A percentile compares a stretch with the other conserved stretches of the same genome.
Evolutionary conservation across 2,113 vertebrate species (phyloP).

Genomic region (Oncorhynchus keta): DNA sequence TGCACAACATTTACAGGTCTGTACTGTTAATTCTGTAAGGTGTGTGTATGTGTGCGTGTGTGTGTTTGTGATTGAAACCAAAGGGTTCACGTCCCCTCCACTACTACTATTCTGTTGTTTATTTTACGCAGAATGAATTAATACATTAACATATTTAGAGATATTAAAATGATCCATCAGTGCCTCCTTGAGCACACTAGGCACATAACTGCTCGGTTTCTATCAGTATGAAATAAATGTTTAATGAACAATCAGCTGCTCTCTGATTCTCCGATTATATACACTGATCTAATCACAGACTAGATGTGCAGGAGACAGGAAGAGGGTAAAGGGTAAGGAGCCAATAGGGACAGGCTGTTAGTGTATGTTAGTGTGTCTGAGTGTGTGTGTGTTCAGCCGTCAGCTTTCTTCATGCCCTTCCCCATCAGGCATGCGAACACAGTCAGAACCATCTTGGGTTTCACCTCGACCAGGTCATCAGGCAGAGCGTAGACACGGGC

Average conservation of each 20-base stretch:
- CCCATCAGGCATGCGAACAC: conserved; percentile 97
- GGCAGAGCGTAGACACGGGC: conserved; percentile 94
- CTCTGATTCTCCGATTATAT: not conserved
- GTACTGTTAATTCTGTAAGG: not conserved
- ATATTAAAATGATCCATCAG: too few species aligned
- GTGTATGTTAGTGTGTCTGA: not conserved
- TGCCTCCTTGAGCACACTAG: not conserved
- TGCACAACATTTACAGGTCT: conserved; percentile 50
- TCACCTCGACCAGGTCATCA: conserved; percentile 88
- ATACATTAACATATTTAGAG: too few species aligned
- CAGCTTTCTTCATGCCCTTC: conserved; percentile 81
- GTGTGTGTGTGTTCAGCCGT: conserved; percentile 28
- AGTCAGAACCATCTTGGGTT: conserved; percentile 98
- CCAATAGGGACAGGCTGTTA: not conserved
- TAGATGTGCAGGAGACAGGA: conserved; percentile 17
- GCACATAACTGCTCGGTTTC: not conserved
- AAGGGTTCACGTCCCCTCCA: not conserved
- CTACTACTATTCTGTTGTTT: too few species aligned
- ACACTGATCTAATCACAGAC: conserved; percentile 22
- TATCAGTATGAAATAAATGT: conserved; percentile 6
- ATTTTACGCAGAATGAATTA: too few species aligned
- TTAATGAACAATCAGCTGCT: conserved; percentile 1
- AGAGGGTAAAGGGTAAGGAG: not conserved
- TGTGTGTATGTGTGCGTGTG: not conserved
- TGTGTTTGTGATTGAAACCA: conserved; percentile 7